These are phyloP conservation scores for Montipora sp. DNA, from an alignment of 64 coral and sea anemone genomes.

Conservation along the genomic window DNA sequence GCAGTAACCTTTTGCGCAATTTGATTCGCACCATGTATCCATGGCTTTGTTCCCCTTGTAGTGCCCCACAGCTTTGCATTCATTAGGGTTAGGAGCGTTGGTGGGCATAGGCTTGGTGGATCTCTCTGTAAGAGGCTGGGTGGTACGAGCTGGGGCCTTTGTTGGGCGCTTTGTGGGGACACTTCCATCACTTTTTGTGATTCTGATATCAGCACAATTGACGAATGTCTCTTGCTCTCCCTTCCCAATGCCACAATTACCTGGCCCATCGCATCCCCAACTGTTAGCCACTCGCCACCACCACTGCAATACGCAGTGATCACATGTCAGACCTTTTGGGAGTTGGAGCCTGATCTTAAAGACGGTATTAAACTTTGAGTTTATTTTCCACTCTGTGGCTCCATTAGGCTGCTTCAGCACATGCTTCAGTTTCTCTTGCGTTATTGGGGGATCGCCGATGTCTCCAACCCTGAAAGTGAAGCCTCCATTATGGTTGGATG, in stretches of 20 bases:
- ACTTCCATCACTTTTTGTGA: conserved; percentile 44
- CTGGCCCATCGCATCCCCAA: conserved; percentile 71
- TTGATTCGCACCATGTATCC: conserved; percentile 57
- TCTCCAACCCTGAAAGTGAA: conserved; percentile 77
- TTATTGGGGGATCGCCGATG: conserved; percentile 72
- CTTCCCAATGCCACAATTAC: conserved; percentile 65
- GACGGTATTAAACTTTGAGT: background rate
- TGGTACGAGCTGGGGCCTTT: conserved; percentile 27
- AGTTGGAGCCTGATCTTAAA: conserved; percentile 45
- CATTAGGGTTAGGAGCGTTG: conserved; percentile 54
- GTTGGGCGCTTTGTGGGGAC: conserved; percentile 49
- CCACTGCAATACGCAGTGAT: conserved; percentile 88
- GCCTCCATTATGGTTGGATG: conserved; percentile 75
- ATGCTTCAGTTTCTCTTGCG: conserved; percentile 73
- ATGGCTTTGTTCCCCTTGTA: conserved; percentile 5
- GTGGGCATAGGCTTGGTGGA: background rate
- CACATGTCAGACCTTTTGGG: conserved; percentile 62
- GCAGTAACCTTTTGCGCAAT: conserved; percentile 59
- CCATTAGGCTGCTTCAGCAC: conserved; percentile 45
- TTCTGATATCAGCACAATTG: conserved; percentile 78
- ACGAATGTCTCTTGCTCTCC: conserved; percentile 79
- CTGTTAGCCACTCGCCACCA: conserved; percentile 83
- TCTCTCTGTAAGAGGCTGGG: background rate
- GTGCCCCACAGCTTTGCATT: conserved; percentile 52
- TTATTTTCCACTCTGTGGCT: conserved; percentile 47